Conservation (phyloP, 2,888 invertebrate species). For the Esperia sulphurella region DNA sequence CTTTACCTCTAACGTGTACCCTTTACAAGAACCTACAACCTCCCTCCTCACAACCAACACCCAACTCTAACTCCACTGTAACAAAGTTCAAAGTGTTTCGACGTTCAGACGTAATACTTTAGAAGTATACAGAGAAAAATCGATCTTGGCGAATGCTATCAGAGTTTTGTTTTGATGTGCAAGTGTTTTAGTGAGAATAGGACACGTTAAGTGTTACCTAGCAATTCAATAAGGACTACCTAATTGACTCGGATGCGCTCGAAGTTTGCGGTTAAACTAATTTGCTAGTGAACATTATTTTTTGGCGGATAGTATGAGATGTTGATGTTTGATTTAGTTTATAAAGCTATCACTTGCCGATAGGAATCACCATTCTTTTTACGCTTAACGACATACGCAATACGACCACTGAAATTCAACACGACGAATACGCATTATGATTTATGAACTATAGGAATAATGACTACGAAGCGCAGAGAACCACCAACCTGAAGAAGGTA, state of each 20-base stretch:
- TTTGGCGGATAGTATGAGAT: neutral
- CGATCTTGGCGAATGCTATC: conserved; percentile 11
- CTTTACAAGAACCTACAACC: conserved; percentile 30
- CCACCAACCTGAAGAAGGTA: too few species aligned
- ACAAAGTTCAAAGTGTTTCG: neutral
- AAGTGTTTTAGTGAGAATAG: conserved; percentile 21
- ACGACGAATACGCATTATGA: too few species aligned
- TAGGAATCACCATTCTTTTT: too few species aligned
- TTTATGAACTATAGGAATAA: too few species aligned
- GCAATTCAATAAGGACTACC: conserved; percentile 74
- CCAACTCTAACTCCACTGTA: conserved; percentile 3
- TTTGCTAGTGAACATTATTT: conserved; percentile 65
- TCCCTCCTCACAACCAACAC: conserved; percentile 15
- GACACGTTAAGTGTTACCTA: conserved; percentile 61
- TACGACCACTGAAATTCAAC: too few species aligned
- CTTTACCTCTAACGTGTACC: conserved; percentile 51
- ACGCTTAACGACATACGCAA: too few species aligned
- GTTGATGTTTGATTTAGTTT: too few species aligned
- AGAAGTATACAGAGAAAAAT: conserved; percentile 10
- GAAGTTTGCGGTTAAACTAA: conserved; percentile 63
- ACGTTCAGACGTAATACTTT: too few species aligned
- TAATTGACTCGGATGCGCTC: conserved; percentile 72
- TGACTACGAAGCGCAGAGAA: too few species aligned
- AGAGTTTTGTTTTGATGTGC: conserved; percentile 19
- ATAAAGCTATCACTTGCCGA: too few species aligned